These are phyloP conservation scores for Eupithecia pulchellata DNA, from an alignment of 2,888 invertebrate species.

Conservation along the genomic window DNA sequence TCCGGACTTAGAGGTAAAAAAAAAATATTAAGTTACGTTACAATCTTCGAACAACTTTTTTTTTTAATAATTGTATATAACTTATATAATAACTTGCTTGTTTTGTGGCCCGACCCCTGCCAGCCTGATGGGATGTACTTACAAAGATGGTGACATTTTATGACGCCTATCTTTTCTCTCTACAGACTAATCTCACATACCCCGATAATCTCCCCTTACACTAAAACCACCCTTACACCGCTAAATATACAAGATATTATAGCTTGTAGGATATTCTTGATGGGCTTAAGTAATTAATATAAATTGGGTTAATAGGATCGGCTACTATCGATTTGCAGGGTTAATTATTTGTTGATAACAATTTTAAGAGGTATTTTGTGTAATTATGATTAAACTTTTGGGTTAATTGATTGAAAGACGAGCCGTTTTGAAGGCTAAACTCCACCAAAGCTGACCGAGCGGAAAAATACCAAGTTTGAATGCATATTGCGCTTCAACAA, in stretches of 20 bases:
- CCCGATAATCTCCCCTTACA: slow-evolving; percentile 37
- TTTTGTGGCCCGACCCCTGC: slow-evolving; percentile 47
- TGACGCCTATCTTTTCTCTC: slow-evolving; percentile 62
- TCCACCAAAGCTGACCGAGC: no score
- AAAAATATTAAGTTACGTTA: no score
- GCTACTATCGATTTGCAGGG: slow-evolving; percentile 45
- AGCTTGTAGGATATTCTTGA: slow-evolving; percentile 42
- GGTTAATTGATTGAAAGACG: neutral
- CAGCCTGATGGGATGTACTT: slow-evolving; percentile 62
- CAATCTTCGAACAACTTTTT: no score
- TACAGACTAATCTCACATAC: slow-evolving; percentile 58
- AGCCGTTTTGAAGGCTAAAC: neutral
- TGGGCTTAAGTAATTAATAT: slow-evolving; percentile 54
- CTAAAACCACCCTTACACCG: slow-evolving; percentile 43
- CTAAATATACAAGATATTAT: slow-evolving; percentile 38
- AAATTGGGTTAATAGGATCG: slow-evolving; percentile 48
- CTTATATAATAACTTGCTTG: neutral
- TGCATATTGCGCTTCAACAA: no score
- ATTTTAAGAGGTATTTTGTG: neutral
- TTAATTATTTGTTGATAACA: slow-evolving; percentile 15
- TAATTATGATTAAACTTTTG: slow-evolving; percentile 1
- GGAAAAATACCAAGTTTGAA: no score
- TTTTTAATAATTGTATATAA: no score
- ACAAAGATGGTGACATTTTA: slow-evolving; percentile 68
- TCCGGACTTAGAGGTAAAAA: no score